Evolutionary conservation across 1,140 invertebrate species (phyloP).

Genomic region (Drosophila micromelanica): DNA sequence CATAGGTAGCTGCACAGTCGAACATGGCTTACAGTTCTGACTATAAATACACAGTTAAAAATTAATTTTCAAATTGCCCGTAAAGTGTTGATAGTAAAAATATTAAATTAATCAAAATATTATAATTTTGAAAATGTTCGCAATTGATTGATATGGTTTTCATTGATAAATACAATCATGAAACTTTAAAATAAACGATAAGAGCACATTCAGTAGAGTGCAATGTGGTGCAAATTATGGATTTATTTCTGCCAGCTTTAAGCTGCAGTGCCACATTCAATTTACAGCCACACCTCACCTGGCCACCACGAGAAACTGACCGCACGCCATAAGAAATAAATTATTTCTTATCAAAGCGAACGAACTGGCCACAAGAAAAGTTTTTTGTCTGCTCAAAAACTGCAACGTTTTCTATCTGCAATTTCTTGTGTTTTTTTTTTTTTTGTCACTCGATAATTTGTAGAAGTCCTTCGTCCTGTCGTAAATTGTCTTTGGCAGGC

Average conservation of each 20-base stretch:
- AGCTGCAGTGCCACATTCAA: slow-evolving; percentile 40
- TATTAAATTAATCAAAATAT: too few relatives aligned
- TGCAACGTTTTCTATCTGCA: slow-evolving; percentile 28
- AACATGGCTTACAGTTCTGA: too few relatives aligned
- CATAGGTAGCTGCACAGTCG: too few relatives aligned
- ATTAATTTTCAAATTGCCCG: too few relatives aligned
- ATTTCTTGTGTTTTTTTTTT: slow-evolving; percentile 25
- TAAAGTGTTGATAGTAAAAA: too few relatives aligned
- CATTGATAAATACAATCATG: too few relatives aligned
- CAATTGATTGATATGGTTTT: too few relatives aligned
- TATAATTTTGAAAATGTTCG: too few relatives aligned
- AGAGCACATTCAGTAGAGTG: too few relatives aligned
- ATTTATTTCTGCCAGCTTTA: slow-evolving; percentile 13
- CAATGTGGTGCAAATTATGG: too few relatives aligned
- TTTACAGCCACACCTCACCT: slow-evolving; percentile 47
- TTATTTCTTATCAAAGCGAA: slow-evolving; percentile 78
- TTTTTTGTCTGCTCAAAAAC: slow-evolving; percentile 58
- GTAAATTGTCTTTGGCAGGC: slow-evolving; percentile 80
- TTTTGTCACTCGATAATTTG: slow-evolving; percentile 76
- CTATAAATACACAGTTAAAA: too few relatives aligned
- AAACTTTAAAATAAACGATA: too few relatives aligned
- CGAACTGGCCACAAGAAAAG: slow-evolving; percentile 70
- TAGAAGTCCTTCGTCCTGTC: slow-evolving; percentile 67
- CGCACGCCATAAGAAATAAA: slow-evolving; percentile 66
- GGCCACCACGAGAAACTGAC: slow-evolving; percentile 40